phyloP scores from a whole-genome alignment of 2,113 vertebrate species.

The Rhabdornis inornatus region DNA sequence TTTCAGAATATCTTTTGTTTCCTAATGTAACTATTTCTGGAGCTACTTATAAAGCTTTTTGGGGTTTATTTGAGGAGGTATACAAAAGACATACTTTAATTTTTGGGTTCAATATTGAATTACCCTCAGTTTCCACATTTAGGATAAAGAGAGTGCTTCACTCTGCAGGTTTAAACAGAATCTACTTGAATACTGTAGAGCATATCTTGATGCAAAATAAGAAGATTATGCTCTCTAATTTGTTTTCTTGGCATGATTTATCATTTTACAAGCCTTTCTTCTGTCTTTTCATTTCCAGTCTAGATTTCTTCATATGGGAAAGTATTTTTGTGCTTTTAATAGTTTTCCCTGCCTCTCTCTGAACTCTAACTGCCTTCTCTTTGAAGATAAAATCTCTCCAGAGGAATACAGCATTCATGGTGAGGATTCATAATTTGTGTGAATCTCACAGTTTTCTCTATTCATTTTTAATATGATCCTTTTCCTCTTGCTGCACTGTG shows the following conservation, averaged over 20 bases:
- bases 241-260: constrained; percentile 17
- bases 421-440: not conserved
- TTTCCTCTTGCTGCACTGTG: not conserved
- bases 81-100: not conserved
- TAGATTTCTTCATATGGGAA: not conserved
- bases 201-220: not conserved
- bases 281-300: not conserved
- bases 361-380: not conserved
- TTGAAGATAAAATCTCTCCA: constrained; percentile 38
- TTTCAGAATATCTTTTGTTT: not conserved
- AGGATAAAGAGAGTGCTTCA: not conserved
- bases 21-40: not conserved
- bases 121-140: not conserved
- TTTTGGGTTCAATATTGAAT: not conserved
- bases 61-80: not conserved
- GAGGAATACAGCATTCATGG: not conserved
- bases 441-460: not conserved
- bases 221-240: not conserved
- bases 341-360: not conserved
- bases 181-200: not conserved
- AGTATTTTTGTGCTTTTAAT: not conserved
- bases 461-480: not conserved
- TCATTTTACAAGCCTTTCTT: not conserved
- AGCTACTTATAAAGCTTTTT: not conserved
- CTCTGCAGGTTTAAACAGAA: not conserved